These are phyloP conservation scores for Drepanosiphum platanoidis DNA, from an alignment of 2,888 invertebrate genomes.

Conservation along the genomic window DNA sequence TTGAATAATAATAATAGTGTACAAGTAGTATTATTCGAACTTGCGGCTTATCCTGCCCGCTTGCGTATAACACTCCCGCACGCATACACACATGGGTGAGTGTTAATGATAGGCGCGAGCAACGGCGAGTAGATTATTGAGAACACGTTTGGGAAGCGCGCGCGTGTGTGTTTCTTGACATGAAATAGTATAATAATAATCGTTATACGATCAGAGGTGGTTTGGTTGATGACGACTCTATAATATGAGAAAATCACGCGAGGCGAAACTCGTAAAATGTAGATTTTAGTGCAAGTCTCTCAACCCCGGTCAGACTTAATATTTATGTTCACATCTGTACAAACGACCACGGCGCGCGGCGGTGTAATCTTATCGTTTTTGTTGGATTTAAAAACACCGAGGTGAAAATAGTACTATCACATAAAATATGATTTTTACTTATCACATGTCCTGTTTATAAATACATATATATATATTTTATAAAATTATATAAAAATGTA, in stretches of 20 bases:
- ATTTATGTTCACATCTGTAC: neutral
- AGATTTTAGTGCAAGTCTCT: slow-evolving; percentile 39
- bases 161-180: neutral
- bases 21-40: slow-evolving; percentile 23
- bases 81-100: neutral
- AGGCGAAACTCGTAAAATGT: slow-evolving; percentile 47
- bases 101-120: slow-evolving; percentile 35
- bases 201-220: slow-evolving; percentile 27
- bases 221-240: slow-evolving; percentile 36
- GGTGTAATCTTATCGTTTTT: slow-evolving; percentile 40
- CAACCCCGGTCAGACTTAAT: slow-evolving; percentile 28
- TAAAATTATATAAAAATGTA: no score
- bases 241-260: slow-evolving; percentile 14
- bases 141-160: slow-evolving; percentile 25
- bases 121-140: slow-evolving; percentile 15
- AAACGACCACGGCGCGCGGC: neutral
- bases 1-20: slow-evolving; percentile 51
- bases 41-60: neutral
- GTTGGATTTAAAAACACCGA: neutral
- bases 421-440: neutral
- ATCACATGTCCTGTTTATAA: neutral
- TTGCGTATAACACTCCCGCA: slow-evolving; percentile 2
- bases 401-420: neutral
- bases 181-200: slow-evolving; percentile 42
- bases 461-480: neutral